Base-by-base conservation (phyloP, 1,140 invertebrate species). In the Drosophila novamexicana region DNA sequence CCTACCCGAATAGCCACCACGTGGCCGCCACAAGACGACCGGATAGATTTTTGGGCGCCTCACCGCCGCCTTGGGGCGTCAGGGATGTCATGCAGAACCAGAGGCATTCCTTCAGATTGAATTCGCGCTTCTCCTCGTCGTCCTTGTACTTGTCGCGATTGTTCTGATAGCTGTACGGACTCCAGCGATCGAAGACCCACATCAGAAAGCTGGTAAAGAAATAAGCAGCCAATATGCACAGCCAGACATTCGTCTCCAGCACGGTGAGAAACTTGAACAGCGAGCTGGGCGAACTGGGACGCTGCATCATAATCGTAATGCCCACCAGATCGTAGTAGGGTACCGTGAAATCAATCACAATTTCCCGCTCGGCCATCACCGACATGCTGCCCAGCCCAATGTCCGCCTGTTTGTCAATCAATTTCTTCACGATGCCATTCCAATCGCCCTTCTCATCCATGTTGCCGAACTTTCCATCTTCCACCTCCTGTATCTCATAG, bases 31-130 rank as follows among this genome's bases (percentile, higher is more conserved):
- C 96, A 0, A 99, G 93, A 66, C 98, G 94, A 0, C 98, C 98
- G 0, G 97, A 98, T 0, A 99, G 93, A 93, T 98, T 98, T 90
- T 98, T 98, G 0, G 98, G 98, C 0, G 98, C 98, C 93, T 99
- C 98, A 0, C 98, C 98, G 9, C 90, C 91, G 1, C 91, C 91
- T 32, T 99, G 98, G 0, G 98, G 98, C 0, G 98, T 99, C 7
- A 99, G 91, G 0, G 98, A 99, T 18, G 98, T 99, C 98, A 99
- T 99, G 89, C 98, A 99, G 92, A 99, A 99, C 98, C 98, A 99
- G 0, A 99, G 93, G 90, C 98, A 98, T 93, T 99, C 98, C 88
- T 99, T 99, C 2, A 99, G 93, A 18, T 96, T 98, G 81, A 99
- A 99, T 84, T 98, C 97, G 12, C 98, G 93, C 88, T 99, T 98